Evolutionary conservation across 37 sponge, comb jelly and placozoan species (phyloP), one percentile per base, ranked within the genome.

Genomic region (Dysidea cf. avara): DNA sequence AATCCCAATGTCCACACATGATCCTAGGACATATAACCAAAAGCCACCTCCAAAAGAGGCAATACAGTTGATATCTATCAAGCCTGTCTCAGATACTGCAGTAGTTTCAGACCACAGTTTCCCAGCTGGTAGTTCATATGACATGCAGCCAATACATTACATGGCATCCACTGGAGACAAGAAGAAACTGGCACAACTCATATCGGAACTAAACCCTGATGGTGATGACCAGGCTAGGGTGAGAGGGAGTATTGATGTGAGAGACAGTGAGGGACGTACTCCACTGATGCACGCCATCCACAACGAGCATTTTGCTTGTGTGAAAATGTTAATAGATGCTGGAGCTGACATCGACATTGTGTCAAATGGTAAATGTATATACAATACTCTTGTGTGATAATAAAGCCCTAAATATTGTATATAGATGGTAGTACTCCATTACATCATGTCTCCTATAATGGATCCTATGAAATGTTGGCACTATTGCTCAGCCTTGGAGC

Each of bases 281-380:
- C 76, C 94, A 0, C 61, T 93, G 25, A 93, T 93, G 88, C 94
- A 93, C 47, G 94, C 94, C n/a, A 89, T 81, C 25, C 82, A 93
- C 61, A 26, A 71, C 24, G 61, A 70, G 32, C 88, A 84, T 28
- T 11, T 53, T 17, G 73, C 78, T 21, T 80, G 89, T 72, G 82
- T 86, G 28, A 64, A 81, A 53, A 37, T 88, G 53, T 70, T 93
- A 60, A 46, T 84, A 33, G 78, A 84, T 26, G 86, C 75, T 5
- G 94, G 89, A 20, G 91, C 91, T 18, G 72, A 81, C 35, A 50
- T 90, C 50, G 81, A 90, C 46, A 28, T 40, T 18, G 31, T 25
- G 30, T 57, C 82, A 21, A 22, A 48, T 58, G 91, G 91, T 90
- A 25, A 64, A 78, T 39, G 36, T 63, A 31, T 29, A 6, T 11